These are phyloP conservation scores for Diadema setosum DNA, from an alignment of 35 echinoderm and acorn worm species.

Conservation along the genomic window DNA sequence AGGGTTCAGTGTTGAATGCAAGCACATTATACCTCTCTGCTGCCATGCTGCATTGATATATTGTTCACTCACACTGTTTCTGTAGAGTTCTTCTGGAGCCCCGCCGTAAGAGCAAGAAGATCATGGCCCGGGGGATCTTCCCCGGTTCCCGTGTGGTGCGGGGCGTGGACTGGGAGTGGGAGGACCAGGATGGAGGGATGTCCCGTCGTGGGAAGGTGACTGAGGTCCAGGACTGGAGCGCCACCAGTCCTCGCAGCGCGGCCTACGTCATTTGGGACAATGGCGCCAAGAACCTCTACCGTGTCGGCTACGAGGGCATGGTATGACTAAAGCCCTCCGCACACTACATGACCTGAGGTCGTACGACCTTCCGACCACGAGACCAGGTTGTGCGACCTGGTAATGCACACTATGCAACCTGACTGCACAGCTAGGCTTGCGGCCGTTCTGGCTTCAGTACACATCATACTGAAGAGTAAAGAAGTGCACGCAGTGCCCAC, in stretches of 20 bases:
- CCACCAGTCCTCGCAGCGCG: slow-evolving; percentile 88
- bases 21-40: too few relatives aligned
- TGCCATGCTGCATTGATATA: too few relatives aligned
- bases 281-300: slow-evolving; percentile 92
- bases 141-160: slow-evolving; percentile 90
- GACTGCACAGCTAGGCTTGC: too few relatives aligned
- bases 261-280: slow-evolving; percentile 99
- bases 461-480: too few relatives aligned
- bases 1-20: too few relatives aligned
- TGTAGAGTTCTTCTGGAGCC: slow-evolving; percentile 85
- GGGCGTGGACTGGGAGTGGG: slow-evolving; percentile 99
- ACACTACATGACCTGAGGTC: too few relatives aligned
- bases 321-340: too few relatives aligned
- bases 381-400: too few relatives aligned
- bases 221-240: slow-evolving; percentile 98
- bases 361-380: too few relatives aligned
- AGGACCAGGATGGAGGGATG: slow-evolving; percentile 97
- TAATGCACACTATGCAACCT: too few relatives aligned
- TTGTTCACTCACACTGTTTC: neutral
- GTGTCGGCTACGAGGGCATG: slow-evolving; percentile 98
- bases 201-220: slow-evolving; percentile 85
- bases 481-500: too few relatives aligned
- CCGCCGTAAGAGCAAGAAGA: slow-evolving; percentile 96
- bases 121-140: slow-evolving; percentile 94
- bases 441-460: too few relatives aligned